Evolutionary conservation across 1,140 invertebrate genomes (phyloP), one percentile per base, ranked within the genome.

Genomic region (Camponotus floridanus): DNA sequence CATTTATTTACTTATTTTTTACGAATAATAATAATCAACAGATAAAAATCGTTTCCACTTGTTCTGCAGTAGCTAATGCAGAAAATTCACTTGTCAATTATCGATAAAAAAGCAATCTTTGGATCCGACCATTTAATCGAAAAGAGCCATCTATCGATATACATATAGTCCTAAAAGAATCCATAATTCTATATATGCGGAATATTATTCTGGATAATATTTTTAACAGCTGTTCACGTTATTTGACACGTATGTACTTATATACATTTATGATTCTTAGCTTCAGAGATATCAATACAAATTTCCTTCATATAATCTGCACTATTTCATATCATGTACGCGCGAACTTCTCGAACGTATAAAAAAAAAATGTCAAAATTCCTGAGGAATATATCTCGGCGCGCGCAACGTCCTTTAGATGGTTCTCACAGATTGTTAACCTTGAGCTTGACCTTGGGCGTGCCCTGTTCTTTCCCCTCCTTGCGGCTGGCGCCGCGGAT

Each of bases 361-460:
- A 48, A 45, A 51, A 51, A 51, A 51, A 18, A 15, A 39, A 39
- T 4, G 70, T 80, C 36, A 31, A 76, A 42, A 57, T 85, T 65
- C n/a, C 45, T 18, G 21, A 3, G 26, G 5, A 26, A 85, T 3
- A 51, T 51, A 51, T 76, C 51, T 33, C n/a, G 8, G 3, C 26
- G 18, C 45, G 26, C 45, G 3, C 26, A 33, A 74, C 51, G 21
- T 83, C 61, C 39, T 31, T 8, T 73, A 36, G n/a, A 59, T 42
- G 59, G 48, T 79, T 74, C 39, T 62, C 42, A 74, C 7, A 45
- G 48, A 76, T 61, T 31, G 67, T 67, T 65, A 55, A 86, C 89
- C 90, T 92, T 91, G 88, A 91, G 76, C 89, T 90, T 91, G 91
- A 91, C 87, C 89, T 88, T 89, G 86, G 84, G 59, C 33, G 57